Evolutionary conservation across 2,797 vertebrate genomes (phyloP).

Genomic region (Lagorchestes hirsutus): DNA sequence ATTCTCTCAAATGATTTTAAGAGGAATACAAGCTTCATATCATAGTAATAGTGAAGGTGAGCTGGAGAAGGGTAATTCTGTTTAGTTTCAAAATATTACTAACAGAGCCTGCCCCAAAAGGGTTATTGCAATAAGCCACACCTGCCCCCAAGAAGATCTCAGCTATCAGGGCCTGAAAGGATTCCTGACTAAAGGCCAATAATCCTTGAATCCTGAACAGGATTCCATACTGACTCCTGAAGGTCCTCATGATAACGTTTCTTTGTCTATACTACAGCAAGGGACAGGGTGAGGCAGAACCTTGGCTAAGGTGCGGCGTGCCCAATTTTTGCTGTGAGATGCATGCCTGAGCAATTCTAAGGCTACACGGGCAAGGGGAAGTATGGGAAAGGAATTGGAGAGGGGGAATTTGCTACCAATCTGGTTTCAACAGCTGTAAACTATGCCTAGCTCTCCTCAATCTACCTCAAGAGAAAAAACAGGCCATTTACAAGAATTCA

Average conservation of each 20-base stretch:
- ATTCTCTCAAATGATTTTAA: not conserved
- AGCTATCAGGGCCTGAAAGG: not conserved
- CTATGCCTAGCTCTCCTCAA: not conserved
- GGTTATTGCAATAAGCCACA: not conserved
- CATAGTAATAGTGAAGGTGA: not conserved
- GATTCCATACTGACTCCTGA: not conserved
- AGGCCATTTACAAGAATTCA: not conserved
- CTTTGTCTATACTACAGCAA: not conserved
- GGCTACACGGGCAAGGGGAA: not conserved
- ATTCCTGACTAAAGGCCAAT: not conserved
- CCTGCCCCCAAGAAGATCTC: not conserved
- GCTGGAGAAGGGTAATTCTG: conserved; percentile 64
- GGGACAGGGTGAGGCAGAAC: not conserved
- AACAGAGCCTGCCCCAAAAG: conserved; percentile 70
- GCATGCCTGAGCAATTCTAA: not conserved
- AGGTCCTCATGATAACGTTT: not conserved
- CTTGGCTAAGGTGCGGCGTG: fast-evolving
- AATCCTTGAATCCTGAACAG: not conserved
- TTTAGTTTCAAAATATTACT: conserved; percentile 62
- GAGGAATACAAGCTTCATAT: not conserved
- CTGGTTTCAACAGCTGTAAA: not conserved
- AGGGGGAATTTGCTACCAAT: not conserved
- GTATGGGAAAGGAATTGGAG: not conserved
- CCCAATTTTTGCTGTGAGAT: not conserved
- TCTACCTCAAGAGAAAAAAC: not conserved